Conservation (phyloP, 2,113 vertebrate genomes). For the Brachypteracias leptosomus region DNA sequence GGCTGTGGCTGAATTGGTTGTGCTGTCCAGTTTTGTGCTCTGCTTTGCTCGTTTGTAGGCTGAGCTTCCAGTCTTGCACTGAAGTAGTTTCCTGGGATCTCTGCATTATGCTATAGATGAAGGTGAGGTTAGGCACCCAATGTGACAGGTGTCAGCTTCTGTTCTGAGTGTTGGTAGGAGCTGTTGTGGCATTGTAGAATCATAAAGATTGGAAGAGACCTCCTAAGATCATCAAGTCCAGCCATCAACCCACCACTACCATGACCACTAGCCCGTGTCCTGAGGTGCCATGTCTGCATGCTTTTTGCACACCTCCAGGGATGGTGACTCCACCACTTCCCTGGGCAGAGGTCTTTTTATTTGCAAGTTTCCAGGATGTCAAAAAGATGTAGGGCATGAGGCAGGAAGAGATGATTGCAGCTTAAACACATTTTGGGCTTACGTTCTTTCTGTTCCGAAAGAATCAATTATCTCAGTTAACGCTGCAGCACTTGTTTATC, state of each 20-base stretch:
- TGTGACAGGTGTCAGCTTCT: background rate
- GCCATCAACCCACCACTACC: no score
- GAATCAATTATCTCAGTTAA: background rate
- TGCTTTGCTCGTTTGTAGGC: background rate
- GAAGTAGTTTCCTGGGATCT: background rate
- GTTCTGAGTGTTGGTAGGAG: background rate
- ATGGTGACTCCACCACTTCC: no score
- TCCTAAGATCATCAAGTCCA: no score
- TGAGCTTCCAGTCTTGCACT: background rate
- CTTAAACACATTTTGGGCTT: background rate
- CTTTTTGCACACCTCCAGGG: no score
- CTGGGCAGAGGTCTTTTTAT: background rate
- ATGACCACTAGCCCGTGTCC: no score
- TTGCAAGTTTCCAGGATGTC: background rate
- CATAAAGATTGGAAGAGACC: no score
- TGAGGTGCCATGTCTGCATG: no score
- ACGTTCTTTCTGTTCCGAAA: background rate
- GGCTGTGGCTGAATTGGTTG: background rate
- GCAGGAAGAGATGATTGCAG: background rate
- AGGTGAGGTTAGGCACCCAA: background rate
- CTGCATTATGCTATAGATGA: background rate
- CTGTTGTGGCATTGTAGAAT: background rate
- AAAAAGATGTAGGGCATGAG: background rate
- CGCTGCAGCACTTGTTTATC: background rate
- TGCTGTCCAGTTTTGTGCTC: background rate